Conservation (phyloP, 2,797 vertebrate genomes). For the Gallinago nigripennis region DNA sequence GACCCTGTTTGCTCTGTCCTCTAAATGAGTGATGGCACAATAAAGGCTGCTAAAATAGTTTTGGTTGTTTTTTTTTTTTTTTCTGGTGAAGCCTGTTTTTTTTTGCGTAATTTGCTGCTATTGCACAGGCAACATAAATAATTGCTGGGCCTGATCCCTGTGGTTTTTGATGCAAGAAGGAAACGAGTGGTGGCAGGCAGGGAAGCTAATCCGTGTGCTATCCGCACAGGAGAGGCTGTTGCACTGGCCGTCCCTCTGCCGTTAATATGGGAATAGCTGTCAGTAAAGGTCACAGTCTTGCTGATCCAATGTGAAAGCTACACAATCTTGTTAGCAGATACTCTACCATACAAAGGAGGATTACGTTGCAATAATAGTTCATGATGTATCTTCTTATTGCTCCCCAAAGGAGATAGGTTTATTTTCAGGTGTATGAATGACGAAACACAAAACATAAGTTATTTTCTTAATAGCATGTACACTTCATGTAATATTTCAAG, state of each 20-base stretch:
- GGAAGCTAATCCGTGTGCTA: neutral
- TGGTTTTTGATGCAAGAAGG: neutral
- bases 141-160: neutral
- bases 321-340: conserved; percentile 51
- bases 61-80: too few relatives aligned
- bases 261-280: conserved; percentile 5
- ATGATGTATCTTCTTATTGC: neutral
- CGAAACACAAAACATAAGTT: neutral
- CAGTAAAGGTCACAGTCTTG: conserved; percentile 64
- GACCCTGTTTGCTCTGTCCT: neutral
- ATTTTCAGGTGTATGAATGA: conserved; percentile 16
- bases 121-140: neutral
- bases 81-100: neutral
- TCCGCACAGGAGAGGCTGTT: neutral
- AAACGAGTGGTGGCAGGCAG: neutral
- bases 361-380: conserved; percentile 8
- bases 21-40: neutral
- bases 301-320: conserved; percentile 54
- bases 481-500: neutral
- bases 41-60: accelerated
- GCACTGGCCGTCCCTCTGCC: neutral
- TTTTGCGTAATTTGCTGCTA: neutral
- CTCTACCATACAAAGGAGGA: conserved; percentile 43
- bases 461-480: neutral
- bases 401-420: neutral